phyloP scores from a whole-genome alignment of 2,888 invertebrate genomes.

The Cerastis rubricosa region DNA sequence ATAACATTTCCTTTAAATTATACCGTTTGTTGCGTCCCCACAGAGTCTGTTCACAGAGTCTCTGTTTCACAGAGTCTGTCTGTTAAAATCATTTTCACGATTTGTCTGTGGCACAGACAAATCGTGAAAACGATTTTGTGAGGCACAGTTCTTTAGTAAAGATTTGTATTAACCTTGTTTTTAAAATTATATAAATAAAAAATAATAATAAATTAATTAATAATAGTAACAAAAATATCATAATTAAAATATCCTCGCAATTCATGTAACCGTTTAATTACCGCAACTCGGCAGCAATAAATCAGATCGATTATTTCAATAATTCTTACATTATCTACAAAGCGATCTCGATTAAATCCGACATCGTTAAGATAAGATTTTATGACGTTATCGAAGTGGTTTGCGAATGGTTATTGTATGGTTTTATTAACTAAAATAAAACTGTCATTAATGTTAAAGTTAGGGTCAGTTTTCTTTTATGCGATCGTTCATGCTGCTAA shows the following conservation, averaged over 20 bases:
- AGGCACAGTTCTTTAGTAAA: no score
- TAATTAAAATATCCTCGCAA: conserved; percentile 51
- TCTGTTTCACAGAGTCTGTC: no score
- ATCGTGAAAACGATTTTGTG: no score
- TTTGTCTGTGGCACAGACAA: no score
- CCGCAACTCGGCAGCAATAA: conserved; percentile 38
- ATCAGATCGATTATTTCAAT: conserved; percentile 67
- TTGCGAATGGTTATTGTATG: conserved; percentile 63
- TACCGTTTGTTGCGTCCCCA: no score
- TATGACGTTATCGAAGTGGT: conserved; percentile 57
- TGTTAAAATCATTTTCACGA: no score
- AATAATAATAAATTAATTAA: no score
- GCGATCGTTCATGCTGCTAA: conserved; percentile 23
- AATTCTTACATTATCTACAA: conserved; percentile 66
- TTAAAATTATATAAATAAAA: no score
- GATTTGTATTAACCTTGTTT: no score
- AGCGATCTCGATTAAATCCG: conserved; percentile 70
- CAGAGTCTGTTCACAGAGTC: no score
- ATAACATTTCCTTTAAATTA: no score
- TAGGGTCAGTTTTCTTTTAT: conserved; percentile 40
- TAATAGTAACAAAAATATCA: conserved; percentile 23
- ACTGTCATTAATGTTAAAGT: conserved; percentile 52
- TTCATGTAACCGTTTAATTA: conserved; percentile 29
- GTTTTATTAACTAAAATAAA: conserved; percentile 68
- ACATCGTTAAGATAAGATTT: conserved; percentile 64